These are phyloP conservation scores for Paguma larvata DNA, from an alignment of 2,797 vertebrate genomes.

Conservation along the genomic window DNA sequence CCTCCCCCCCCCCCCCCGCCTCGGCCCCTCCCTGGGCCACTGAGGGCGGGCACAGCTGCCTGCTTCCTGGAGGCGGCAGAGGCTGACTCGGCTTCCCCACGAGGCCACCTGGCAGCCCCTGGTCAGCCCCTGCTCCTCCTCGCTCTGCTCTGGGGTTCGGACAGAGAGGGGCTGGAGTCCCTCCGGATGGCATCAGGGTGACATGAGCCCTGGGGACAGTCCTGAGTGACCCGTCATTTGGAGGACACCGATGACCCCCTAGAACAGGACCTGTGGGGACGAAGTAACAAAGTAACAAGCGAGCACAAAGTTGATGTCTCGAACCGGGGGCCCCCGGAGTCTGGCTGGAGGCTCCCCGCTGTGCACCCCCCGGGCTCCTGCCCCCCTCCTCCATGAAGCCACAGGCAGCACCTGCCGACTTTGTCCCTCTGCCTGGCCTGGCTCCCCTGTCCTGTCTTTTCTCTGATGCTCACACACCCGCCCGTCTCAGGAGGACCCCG, in stretches of 20 bases:
- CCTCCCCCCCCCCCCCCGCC: background rate
- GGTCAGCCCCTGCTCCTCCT: background rate
- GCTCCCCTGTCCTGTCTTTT: rapidly evolving
- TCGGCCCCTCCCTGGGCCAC: too few species aligned
- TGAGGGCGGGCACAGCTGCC: background rate
- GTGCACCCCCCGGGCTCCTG: rapidly evolving
- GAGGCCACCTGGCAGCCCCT: rapidly evolving
- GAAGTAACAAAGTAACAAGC: rapidly evolving
- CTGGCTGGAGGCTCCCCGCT: too few species aligned
- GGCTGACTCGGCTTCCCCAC: background rate
- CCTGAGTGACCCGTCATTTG: background rate
- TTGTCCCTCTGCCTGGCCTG: rapidly evolving
- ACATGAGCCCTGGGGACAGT: rapidly evolving
- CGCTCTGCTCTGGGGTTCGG: background rate
- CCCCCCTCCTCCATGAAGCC: rapidly evolving
- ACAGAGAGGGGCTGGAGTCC: background rate
- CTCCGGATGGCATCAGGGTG: rapidly evolving
- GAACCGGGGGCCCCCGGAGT: too few species aligned
- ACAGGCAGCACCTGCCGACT: rapidly evolving
- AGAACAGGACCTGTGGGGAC: rapidly evolving
- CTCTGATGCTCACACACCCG: background rate
- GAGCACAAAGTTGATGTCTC: rapidly evolving
- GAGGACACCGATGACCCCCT: background rate
- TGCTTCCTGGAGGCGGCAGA: rapidly evolving
- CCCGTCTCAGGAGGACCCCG: background rate